Evolutionary conservation across 2,797 vertebrate genomes (phyloP).

Genomic region (Hypotaenidia okinawae): DNA sequence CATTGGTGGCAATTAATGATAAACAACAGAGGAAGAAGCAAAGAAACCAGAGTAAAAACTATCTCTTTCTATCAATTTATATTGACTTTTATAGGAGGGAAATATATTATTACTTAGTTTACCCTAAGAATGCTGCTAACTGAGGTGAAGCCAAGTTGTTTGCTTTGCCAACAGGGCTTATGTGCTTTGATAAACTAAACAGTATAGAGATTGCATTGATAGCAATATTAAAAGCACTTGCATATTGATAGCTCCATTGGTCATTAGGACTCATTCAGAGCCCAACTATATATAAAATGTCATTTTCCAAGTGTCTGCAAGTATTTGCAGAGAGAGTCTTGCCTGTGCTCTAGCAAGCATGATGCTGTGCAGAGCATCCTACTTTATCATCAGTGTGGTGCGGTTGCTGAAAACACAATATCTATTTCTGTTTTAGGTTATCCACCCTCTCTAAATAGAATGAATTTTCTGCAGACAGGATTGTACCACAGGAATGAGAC

Average conservation of each 20-base stretch:
- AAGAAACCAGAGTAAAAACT: neutral
- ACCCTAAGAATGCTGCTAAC: neutral
- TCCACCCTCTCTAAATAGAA: neutral
- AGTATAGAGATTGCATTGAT: neutral
- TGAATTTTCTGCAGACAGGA: neutral
- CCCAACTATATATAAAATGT: neutral
- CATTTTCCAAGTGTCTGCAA: neutral
- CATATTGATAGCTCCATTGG: neutral
- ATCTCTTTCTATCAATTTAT: neutral
- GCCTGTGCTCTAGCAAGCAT: neutral
- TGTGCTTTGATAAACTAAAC: neutral
- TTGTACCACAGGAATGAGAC: neutral
- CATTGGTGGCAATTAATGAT: neutral
- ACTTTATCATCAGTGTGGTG: neutral
- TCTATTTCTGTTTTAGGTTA: neutral
- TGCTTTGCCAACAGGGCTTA: neutral
- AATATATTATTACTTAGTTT: neutral
- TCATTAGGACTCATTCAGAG: neutral
- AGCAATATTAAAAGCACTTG: neutral
- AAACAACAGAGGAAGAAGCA: neutral
- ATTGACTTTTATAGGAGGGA: neutral
- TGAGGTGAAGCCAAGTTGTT: neutral
- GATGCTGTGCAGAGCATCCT: neutral
- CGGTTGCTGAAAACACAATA: neutral
- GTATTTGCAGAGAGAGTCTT: neutral